Conservation (phyloP, 1,140 invertebrate species). For the Lepidurus packardi region DNA sequence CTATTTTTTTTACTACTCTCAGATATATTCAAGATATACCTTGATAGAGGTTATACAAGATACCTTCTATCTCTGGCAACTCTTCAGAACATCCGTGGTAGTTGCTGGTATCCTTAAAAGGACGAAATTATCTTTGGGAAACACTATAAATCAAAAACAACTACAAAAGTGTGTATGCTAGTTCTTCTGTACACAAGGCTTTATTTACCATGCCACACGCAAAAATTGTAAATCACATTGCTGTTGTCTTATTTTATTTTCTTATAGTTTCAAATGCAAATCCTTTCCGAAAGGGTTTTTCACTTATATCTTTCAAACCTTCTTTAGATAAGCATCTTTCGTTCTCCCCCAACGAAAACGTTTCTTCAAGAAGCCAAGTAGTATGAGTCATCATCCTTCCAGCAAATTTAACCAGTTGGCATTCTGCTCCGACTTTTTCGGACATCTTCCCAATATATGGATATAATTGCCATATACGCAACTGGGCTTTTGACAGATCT, state of each 20-base stretch:
- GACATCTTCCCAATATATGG: background rate
- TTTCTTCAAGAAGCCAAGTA: background rate
- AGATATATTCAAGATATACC: too few relatives aligned
- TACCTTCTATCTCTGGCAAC: too few relatives aligned
- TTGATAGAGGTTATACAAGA: too few relatives aligned
- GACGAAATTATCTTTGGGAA: too few relatives aligned
- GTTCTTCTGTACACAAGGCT: background rate
- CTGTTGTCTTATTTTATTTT: background rate
- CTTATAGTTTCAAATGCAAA: background rate
- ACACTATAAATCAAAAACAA: too few relatives aligned
- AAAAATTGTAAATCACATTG: slow-evolving; percentile 13
- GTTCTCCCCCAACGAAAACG: too few relatives aligned
- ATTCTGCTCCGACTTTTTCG: background rate
- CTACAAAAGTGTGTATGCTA: background rate
- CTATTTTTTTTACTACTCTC: too few relatives aligned
- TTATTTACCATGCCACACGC: background rate
- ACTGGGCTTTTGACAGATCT: background rate
- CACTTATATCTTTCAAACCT: background rate
- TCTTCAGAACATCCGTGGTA: too few relatives aligned
- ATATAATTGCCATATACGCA: background rate
- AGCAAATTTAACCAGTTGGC: background rate
- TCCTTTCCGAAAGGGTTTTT: background rate
- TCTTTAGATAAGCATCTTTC: slow-evolving; percentile 2
- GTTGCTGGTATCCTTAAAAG: too few relatives aligned
- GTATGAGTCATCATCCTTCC: background rate